Conservation (phyloP, 2,888 invertebrate species). For the Nipponacmea schrenckii region DNA sequence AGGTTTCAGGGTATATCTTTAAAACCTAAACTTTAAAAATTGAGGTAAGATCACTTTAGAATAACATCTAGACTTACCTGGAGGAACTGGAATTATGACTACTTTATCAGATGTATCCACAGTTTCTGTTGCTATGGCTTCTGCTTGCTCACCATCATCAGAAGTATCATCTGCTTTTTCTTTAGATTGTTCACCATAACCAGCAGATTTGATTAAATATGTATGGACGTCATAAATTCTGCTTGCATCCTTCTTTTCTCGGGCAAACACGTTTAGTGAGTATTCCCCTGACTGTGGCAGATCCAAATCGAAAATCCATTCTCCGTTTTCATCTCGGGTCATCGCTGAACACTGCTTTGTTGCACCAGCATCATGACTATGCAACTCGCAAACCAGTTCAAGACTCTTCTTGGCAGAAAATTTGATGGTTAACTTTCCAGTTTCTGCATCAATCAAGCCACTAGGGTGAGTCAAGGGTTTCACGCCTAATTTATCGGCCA, state of each 20-base stretch:
- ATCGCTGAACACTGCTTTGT: slow-evolving; percentile 43
- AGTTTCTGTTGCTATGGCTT: slow-evolving; percentile 48
- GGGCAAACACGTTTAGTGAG: slow-evolving; percentile 60
- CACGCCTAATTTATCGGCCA: slow-evolving; percentile 48
- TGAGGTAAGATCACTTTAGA: too few relatives aligned
- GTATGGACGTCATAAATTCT: slow-evolving; percentile 55
- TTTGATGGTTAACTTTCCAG: slow-evolving; percentile 44
- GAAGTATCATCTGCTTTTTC: slow-evolving; percentile 22
- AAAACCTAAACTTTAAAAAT: too few relatives aligned
- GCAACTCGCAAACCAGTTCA: slow-evolving; percentile 58
- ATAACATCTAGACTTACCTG: slow-evolving; percentile 21
- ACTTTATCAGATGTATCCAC: slow-evolving; percentile 58
- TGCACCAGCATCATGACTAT: slow-evolving; percentile 49
- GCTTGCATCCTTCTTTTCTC: slow-evolving; percentile 43
- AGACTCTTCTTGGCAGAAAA: slow-evolving; percentile 53
- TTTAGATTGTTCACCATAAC: slow-evolving; percentile 24
- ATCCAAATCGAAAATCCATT: slow-evolving; percentile 57
- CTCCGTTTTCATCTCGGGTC: slow-evolving; percentile 42
- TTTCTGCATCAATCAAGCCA: slow-evolving; percentile 44
- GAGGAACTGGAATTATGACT: slow-evolving; percentile 52
- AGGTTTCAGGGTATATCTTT: too few relatives aligned
- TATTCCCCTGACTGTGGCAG: slow-evolving; percentile 59
- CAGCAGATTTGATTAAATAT: slow-evolving; percentile 54
- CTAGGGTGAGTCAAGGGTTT: slow-evolving; percentile 49
- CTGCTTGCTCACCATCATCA: slow-evolving; percentile 34